These are phyloP conservation scores for Drosophila punjabiensis DNA, from an alignment of 1,140 invertebrate species.

Conservation along the genomic window DNA sequence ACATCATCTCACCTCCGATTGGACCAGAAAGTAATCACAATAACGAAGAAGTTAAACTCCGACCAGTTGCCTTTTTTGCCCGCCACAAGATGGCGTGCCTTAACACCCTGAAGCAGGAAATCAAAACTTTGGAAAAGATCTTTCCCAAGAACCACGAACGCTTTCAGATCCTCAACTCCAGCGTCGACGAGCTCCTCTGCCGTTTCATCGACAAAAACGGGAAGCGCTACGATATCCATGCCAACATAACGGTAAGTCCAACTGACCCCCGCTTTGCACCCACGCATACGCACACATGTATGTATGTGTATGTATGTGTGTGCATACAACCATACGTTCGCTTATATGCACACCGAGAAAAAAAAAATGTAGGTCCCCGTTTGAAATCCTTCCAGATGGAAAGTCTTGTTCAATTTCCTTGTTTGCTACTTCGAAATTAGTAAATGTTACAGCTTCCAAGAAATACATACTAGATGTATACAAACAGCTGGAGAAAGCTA, in stretches of 20 bases:
- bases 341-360: not conserved
- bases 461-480: not conserved
- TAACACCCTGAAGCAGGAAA: slow-evolving; percentile 98
- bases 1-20: slow-evolving; percentile 14
- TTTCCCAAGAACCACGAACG: slow-evolving; percentile 98
- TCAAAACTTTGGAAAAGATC: slow-evolving; percentile 96
- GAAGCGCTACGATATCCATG: slow-evolving; percentile 98
- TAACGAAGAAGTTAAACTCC: slow-evolving; percentile 26
- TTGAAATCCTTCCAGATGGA: not conserved
- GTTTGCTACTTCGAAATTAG: not conserved
- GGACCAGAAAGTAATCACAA: slow-evolving; percentile 37
- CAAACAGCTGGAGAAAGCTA: too few species aligned
- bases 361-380: not conserved
- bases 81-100: slow-evolving; percentile 95
- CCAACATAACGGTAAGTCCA: slow-evolving; percentile 97
- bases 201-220: slow-evolving; percentile 97
- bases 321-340: not conserved
- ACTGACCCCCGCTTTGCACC: slow-evolving; percentile 2
- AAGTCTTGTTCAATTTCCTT: not conserved
- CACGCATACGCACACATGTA: not conserved
- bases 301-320: too few species aligned
- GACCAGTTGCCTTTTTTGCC: slow-evolving; percentile 68
- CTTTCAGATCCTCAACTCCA: slow-evolving; percentile 98
- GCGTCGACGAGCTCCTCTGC: slow-evolving; percentile 99
- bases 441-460: not conserved